Conservation (phyloP, 2,888 invertebrate genomes). For the Teleogryllus oceanicus region DNA sequence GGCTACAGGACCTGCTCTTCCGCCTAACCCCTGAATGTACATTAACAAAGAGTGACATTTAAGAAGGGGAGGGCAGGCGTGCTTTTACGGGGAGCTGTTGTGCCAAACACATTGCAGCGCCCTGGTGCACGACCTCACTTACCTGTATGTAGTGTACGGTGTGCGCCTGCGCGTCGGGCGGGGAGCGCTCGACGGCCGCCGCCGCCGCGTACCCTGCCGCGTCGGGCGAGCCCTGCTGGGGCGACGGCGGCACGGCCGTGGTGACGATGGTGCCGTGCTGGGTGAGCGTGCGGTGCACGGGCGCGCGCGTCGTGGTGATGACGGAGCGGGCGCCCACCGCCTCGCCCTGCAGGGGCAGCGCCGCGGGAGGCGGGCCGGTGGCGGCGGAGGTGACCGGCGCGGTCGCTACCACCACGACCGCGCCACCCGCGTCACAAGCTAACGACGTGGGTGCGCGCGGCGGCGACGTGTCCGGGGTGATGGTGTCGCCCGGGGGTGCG, state of each 20-base stretch:
- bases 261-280: slow-evolving; percentile 51
- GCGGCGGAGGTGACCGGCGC: background rate
- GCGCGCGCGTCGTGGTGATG: slow-evolving; percentile 55
- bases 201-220: background rate
- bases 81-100: no score
- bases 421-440: background rate
- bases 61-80: no score
- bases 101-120: no score
- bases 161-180: slow-evolving; percentile 34
- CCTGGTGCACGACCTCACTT: slow-evolving; percentile 22
- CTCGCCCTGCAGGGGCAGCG: background rate
- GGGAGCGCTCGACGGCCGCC: slow-evolving; percentile 1
- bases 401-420: slow-evolving; percentile 32
- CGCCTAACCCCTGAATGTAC: no score
- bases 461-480: background rate
- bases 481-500: background rate
- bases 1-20: no score
- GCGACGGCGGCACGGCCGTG: slow-evolving; percentile 47
- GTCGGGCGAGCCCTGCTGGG: background rate
- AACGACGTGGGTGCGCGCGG: background rate
- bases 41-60: no score
- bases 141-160: slow-evolving; percentile 37
- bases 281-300: background rate
- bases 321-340: slow-evolving; percentile 47
- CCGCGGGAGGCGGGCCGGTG: background rate